Evolutionary conservation across 2,797 vertebrate genomes (phyloP).

Genomic region (Coregonus ussuriensis): DNA sequence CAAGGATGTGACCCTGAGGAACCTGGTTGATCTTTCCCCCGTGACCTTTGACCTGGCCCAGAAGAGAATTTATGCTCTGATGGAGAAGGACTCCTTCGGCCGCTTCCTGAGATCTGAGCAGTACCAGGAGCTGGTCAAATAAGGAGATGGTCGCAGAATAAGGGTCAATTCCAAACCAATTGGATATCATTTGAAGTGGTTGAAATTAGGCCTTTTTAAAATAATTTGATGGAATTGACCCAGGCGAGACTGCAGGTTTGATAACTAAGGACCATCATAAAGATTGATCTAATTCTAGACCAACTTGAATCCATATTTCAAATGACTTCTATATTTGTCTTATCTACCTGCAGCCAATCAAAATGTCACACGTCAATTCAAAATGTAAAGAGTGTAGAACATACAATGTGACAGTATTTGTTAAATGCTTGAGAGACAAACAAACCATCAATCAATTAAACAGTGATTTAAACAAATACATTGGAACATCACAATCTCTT

Average conservation of each 20-base stretch:
- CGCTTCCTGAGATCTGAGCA: constrained; percentile 90
- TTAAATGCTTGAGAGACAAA: background rate
- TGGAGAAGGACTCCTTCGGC: constrained; percentile 96
- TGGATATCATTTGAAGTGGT: background rate
- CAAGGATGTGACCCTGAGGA: constrained; percentile 90
- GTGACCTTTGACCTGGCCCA: constrained; percentile 90
- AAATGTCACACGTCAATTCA: background rate
- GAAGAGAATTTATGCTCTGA: constrained; percentile 89
- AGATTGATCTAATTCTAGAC: background rate
- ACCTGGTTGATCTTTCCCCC: constrained; percentile 86
- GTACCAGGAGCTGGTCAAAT: constrained; percentile 88
- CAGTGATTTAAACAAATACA: background rate
- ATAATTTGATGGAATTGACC: background rate
- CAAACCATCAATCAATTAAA: background rate
- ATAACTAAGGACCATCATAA: background rate
- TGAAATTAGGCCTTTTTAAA: background rate
- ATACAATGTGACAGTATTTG: background rate
- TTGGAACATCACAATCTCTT: background rate
- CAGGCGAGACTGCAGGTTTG: no score
- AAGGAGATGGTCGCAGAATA: constrained; percentile 4
- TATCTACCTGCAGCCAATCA: background rate
- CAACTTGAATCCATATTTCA: background rate
- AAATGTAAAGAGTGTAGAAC: background rate
- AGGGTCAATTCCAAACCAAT: background rate
- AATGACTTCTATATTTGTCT: background rate